A percentile compares a stretch with the other conserved stretches of the same genome.
Conservation (phyloP, 2,888 invertebrate genomes). For the Tetrapedia diversipes region DNA sequence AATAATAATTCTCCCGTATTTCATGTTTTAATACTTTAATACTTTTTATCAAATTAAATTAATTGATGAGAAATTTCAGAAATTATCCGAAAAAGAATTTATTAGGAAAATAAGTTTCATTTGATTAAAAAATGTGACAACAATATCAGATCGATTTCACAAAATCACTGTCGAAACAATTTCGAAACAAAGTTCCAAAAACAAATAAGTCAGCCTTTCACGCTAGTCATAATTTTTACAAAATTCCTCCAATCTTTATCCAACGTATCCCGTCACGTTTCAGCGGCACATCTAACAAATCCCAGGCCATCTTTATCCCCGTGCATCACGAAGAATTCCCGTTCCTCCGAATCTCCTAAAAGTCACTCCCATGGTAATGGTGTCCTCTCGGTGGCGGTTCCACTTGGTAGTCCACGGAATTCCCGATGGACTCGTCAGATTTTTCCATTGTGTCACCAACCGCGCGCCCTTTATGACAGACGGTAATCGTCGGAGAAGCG, state of each 20-base stretch:
- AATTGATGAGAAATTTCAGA: no score
- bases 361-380: slow-evolving; percentile 3
- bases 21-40: no score
- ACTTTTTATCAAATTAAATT: no score
- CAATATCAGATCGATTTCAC: no score
- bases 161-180: no score
- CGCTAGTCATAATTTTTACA: no score
- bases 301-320: background rate
- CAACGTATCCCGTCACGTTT: background rate
- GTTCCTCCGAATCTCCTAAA: background rate
- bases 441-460: slow-evolving; percentile 58
- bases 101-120: no score
- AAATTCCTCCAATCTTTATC: background rate
- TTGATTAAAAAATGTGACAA: no score
- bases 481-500: slow-evolving; percentile 36
- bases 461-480: slow-evolving; percentile 55
- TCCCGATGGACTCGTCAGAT: slow-evolving; percentile 60
- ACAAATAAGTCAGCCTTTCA: no score
- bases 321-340: background rate
- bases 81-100: no score
- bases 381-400: background rate
- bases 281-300: background rate
- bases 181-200: no score
- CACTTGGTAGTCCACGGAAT: slow-evolving; percentile 38
- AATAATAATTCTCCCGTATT: no score